Base-by-base conservation (phyloP, 2,888 invertebrate genomes). In the Parascotia fuliginaria region DNA sequence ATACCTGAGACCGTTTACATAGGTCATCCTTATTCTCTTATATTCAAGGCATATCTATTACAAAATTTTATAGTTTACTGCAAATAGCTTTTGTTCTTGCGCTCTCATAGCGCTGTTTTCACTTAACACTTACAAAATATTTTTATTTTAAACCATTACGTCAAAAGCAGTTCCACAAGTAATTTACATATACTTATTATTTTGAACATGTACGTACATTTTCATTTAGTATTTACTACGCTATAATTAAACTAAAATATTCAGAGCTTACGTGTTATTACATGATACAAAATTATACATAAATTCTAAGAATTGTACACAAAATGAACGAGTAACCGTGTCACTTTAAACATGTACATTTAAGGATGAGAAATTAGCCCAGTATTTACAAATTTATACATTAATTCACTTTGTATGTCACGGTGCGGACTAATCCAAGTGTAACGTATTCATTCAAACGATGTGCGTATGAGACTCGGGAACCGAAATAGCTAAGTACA, bases 401-500 rank as follows among this genome's bases (percentile, higher is more conserved):
- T 56, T 55, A 70, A 65, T 65, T 68, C 62, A 66, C 65, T 68
- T 62, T 54, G 48, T 62, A 63, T 58, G 69, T 70, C 60, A 56
- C 55, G 43, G 66, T 56, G 54, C 60, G 56, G 45, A 55, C 55
- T 77, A 73, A 77, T 77, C 76, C 74, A 70, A 61, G 65, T 60
- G 55, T 72, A 65, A 75, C 65, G 67, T 79, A 76, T 75, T 77
- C 74, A 73, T 77, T 76, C 73, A 72, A 76, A 79, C 75, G 78
- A 77, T 75, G 75, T 68, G 73, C 63, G 65, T 69, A 79, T 69
- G 64, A 74, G 68, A 75, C 73, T 75, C 60, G 69, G 73, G 63
- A 75, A 82, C 77, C 73, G 70, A 81, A 83, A 81, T 80, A 75
- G 77, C 77, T 76, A 71, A 66, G 72, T 72, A 74, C 75, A 77